Evolutionary conservation across 64 coral and sea anemone genomes (phyloP).

Genomic region (Stylophora pistillata): DNA sequence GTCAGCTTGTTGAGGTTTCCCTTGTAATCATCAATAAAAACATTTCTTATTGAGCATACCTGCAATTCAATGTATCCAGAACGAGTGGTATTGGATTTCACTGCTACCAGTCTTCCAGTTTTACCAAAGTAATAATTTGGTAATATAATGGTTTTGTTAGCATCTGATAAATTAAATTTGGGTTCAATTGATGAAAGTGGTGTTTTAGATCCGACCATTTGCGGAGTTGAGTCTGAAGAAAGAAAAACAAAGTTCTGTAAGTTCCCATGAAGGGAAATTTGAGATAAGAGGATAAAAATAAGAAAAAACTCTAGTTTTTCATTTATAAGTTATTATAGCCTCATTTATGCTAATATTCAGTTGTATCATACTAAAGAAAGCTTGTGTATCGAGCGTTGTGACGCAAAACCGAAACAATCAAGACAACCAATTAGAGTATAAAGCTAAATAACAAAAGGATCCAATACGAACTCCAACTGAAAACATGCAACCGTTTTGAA

Average conservation of each 20-base stretch:
- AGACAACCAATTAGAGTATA: too few relatives aligned
- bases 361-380: too few relatives aligned
- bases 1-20: too few relatives aligned
- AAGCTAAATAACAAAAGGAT: too few relatives aligned
- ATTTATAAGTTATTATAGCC: too few relatives aligned
- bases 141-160: slow-evolving; percentile 16
- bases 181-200: neutral
- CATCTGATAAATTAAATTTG: neutral
- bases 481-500: too few relatives aligned
- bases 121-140: slow-evolving; percentile 47
- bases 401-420: too few relatives aligned
- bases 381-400: too few relatives aligned
- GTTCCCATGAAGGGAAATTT: neutral
- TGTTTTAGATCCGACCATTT: neutral
- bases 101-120: slow-evolving; percentile 34
- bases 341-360: too few relatives aligned
- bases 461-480: too few relatives aligned
- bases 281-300: neutral
- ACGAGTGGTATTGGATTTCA: slow-evolving; percentile 20
- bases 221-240: neutral
- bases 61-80: slow-evolving; percentile 60
- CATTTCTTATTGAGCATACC: slow-evolving; percentile 1
- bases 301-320: too few relatives aligned
- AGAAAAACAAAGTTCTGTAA: neutral
- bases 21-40: neutral